Evolutionary conservation across 2,113 vertebrate genomes (phyloP).

Genomic region (Symphodus melops): DNA sequence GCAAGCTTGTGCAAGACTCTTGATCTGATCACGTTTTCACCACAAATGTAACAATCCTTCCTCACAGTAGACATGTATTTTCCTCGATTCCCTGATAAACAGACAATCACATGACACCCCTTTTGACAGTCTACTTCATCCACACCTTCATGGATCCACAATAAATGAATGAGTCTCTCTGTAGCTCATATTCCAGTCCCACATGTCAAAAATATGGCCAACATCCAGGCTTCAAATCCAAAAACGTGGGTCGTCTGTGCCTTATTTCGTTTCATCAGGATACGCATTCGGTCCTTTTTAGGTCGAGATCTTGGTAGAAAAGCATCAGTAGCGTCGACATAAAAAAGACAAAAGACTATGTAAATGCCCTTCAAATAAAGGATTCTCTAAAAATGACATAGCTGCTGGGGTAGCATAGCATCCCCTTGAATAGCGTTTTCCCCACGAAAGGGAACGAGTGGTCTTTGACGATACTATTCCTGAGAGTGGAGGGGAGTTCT

Average conservation of each 20-base stretch:
- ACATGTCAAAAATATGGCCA: constrained; percentile 68
- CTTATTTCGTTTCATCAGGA: constrained; percentile 42
- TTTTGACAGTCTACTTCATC: constrained; percentile 29
- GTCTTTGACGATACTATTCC: constrained; percentile 86
- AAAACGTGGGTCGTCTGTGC: constrained; percentile 48
- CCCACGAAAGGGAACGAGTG: constrained; percentile 71
- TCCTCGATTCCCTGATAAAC: constrained; percentile 37
- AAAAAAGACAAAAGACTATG: constrained; percentile 42
- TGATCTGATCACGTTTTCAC: constrained; percentile 23
- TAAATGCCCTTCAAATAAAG: constrained; percentile 45
- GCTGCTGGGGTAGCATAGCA: constrained; percentile 66
- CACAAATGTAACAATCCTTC: constrained; percentile 16
- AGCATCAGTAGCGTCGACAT: constrained; percentile 23
- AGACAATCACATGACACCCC: constrained; percentile 11
- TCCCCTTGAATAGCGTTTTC: constrained; percentile 71
- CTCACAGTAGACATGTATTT: constrained; percentile 24
- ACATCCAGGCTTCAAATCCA: constrained; percentile 71
- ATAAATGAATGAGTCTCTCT: constrained; percentile 40
- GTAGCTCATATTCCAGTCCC: constrained; percentile 48
- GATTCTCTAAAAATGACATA: constrained; percentile 59
- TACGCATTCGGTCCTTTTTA: constrained; percentile 46
- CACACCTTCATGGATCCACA: constrained; percentile 30
- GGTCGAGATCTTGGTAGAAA: constrained; percentile 54
- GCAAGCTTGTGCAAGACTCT: constrained; percentile 47
- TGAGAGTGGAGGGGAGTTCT: constrained; percentile 85